phyloP scores from a whole-genome alignment of 92 coral and sea anemone species.

The Epizoanthus fatuus region DNA sequence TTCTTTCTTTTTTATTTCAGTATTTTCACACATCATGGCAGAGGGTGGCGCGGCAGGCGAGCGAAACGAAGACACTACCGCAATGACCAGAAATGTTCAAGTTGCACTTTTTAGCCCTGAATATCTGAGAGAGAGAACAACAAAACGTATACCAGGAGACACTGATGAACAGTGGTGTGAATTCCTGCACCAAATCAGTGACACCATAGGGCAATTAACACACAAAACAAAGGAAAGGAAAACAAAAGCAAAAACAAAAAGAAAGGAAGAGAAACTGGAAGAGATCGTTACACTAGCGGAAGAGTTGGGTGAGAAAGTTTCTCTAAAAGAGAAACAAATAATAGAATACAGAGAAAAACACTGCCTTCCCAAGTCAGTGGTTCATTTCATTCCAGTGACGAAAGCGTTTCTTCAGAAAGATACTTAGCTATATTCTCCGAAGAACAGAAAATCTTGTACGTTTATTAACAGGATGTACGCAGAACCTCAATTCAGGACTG shows the following conservation, averaged over 20 bases:
- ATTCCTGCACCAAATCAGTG: constrained; percentile 35
- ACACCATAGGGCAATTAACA: constrained; percentile 1
- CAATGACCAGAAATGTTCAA: background rate
- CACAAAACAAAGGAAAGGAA: constrained; percentile 6
- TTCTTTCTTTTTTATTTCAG: background rate
- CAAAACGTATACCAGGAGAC: background rate
- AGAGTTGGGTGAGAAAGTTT: constrained; percentile 8
- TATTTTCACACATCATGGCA: constrained; percentile 1
- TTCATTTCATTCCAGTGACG: constrained; percentile 1
- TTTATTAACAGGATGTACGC: constrained; percentile 11
- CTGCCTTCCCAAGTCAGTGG: constrained; percentile 1
- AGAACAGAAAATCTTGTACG: constrained; percentile 45
- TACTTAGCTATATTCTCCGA: constrained; percentile 56
- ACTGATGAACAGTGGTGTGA: constrained; percentile 32
- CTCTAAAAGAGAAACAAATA: background rate
- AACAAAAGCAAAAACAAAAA: constrained; percentile 12
- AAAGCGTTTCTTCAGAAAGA: constrained; percentile 42
- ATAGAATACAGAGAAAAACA: constrained; percentile 5
- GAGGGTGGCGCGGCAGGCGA: background rate
- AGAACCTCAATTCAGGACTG: constrained; percentile 69
- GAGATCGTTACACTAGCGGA: constrained; percentile 12
- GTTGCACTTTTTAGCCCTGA: constrained; percentile 17
- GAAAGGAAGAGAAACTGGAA: constrained; percentile 2
- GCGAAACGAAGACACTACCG: background rate
- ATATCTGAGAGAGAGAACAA: constrained; percentile 12